These are phyloP conservation scores for Ameiurus melas DNA, from an alignment of 2,113 vertebrate species.

Conservation along the genomic window DNA sequence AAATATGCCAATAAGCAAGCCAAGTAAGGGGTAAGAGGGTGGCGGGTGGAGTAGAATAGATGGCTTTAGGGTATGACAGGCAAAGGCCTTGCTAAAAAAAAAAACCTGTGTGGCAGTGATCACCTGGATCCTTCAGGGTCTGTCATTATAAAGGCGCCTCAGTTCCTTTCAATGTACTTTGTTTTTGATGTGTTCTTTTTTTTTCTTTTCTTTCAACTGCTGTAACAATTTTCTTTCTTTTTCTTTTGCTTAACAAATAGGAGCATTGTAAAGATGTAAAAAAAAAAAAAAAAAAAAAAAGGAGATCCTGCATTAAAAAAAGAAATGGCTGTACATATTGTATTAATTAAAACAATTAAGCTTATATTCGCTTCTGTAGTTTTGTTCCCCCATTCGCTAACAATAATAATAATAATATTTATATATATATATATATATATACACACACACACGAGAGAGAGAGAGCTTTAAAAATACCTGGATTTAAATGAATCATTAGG, in stretches of 20 bases:
- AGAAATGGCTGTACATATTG: slow-evolving; percentile 91
- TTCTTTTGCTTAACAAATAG: slow-evolving; percentile 76
- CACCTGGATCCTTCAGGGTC: slow-evolving; percentile 57
- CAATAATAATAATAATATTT: no score
- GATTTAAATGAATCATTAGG: not conserved
- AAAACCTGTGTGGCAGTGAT: slow-evolving; percentile 66
- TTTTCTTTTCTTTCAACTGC: slow-evolving; percentile 63
- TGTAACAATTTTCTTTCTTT: slow-evolving; percentile 69
- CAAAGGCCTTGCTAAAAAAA: slow-evolving; percentile 48
- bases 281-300: slow-evolving; percentile 75
- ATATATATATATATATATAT: no score
- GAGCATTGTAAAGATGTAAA: slow-evolving; percentile 87
- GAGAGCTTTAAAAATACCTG: not conserved
- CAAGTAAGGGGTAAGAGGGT: not conserved
- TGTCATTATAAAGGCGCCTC: slow-evolving; percentile 42
- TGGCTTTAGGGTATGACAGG: slow-evolving; percentile 30
- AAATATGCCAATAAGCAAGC: slow-evolving; percentile 31
- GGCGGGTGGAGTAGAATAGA: not conserved
- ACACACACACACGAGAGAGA: no score
- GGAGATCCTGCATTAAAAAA: slow-evolving; percentile 83
- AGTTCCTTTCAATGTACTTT: slow-evolving; percentile 38
- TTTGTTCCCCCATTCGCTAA: not conserved
- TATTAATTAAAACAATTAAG: slow-evolving; percentile 82
- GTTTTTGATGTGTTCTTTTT: slow-evolving; percentile 60
- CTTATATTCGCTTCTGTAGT: slow-evolving; percentile 57